Evolutionary conservation across 2,888 invertebrate genomes (phyloP).

Genomic region (Anthrax anthrax): DNA sequence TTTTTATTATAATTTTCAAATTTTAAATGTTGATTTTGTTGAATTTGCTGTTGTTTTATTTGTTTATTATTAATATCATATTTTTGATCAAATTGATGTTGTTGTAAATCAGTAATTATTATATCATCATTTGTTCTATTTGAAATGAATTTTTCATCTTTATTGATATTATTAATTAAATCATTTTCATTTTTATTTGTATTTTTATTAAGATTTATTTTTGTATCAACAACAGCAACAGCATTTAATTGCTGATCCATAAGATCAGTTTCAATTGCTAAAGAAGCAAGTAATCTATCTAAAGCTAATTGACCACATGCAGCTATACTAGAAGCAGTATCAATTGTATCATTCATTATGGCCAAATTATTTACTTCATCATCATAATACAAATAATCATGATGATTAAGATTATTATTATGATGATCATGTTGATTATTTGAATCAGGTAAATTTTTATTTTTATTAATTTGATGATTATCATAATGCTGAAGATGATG

Average conservation of each 20-base stretch:
- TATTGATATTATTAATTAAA: background rate
- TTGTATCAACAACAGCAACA: constrained; percentile 1
- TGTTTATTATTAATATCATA: background rate
- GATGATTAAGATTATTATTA: background rate
- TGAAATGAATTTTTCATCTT: background rate
- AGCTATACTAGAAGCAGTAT: constrained; percentile 10
- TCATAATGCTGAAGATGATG: background rate
- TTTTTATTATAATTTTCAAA: too few relatives aligned
- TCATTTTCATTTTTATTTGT: background rate
- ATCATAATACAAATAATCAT: background rate
- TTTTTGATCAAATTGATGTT: background rate
- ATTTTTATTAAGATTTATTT: background rate
- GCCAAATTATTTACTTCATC: background rate
- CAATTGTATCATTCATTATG: constrained; percentile 3
- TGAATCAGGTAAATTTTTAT: background rate
- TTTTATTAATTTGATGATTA: constrained; percentile 1
- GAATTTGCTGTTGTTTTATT: background rate
- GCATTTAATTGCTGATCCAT: constrained; percentile 13
- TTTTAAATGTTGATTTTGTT: too few relatives aligned
- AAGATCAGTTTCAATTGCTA: constrained; percentile 15
- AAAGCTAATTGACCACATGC: constrained; percentile 15
- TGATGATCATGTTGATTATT: background rate
- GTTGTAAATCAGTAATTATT: background rate
- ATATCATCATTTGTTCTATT: background rate
- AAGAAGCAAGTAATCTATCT: constrained; percentile 16